These are phyloP conservation scores for Romanogobio albipinnatus DNA, from an alignment of 2,113 vertebrate species.

Conservation along the genomic window DNA sequence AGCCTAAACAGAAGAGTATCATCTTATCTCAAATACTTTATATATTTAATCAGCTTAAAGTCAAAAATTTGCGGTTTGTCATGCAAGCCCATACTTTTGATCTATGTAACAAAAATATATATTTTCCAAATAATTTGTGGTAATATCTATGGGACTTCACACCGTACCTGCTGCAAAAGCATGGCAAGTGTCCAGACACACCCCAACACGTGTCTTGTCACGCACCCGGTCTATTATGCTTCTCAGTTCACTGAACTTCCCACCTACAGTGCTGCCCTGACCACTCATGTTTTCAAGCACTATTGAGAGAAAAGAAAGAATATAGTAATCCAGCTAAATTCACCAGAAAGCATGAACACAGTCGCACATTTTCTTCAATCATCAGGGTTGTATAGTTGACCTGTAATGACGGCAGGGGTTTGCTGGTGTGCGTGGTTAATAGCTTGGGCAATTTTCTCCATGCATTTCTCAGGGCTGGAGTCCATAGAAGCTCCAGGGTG, in stretches of 20 bases:
- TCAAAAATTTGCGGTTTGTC: too few relatives aligned
- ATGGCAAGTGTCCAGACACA: conserved; percentile 82
- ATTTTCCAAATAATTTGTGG: neutral
- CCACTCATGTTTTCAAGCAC: conserved; percentile 83
- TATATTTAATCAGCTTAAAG: too few relatives aligned
- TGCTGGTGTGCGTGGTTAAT: conserved; percentile 79
- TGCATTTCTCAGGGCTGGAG: conserved; percentile 71
- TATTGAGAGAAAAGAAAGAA: conserved; percentile 48
- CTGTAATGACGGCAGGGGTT: conserved; percentile 72
- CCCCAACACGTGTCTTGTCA: conserved; percentile 76
- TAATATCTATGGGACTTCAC: neutral
- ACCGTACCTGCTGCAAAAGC: conserved; percentile 79
- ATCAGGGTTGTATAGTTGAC: conserved; percentile 58
- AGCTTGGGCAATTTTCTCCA: conserved; percentile 73
- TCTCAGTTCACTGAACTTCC: conserved; percentile 75
- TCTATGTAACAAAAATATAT: neutral
- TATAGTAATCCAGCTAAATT: neutral
- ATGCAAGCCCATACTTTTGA: too few relatives aligned
- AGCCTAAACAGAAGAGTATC: conserved; percentile 64
- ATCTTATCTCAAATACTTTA: neutral
- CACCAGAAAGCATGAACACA: conserved; percentile 1
- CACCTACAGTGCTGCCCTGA: conserved; percentile 78
- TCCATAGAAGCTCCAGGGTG: conserved; percentile 78
- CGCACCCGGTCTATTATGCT: conserved; percentile 75
- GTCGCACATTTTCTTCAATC: neutral